phyloP scores from a whole-genome alignment of 2,797 vertebrate species.

The Trachops cirrhosus region DNA sequence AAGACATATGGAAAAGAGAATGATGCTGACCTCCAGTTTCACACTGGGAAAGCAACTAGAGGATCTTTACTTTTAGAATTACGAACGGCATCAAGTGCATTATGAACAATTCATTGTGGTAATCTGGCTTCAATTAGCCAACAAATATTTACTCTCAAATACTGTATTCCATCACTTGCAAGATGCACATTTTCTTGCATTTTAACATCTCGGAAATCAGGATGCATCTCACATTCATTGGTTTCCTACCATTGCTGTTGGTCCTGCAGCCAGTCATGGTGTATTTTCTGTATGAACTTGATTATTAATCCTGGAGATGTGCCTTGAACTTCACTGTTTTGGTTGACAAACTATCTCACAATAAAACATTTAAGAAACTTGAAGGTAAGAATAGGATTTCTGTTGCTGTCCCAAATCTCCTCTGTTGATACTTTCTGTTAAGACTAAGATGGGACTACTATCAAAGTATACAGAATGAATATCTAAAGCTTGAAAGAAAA shows the following conservation, averaged over 20 bases:
- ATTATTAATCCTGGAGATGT: neutral
- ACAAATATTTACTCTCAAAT: neutral
- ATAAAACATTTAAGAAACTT: neutral
- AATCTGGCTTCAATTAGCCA: neutral
- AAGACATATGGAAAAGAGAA: neutral
- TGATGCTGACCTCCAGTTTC: neutral
- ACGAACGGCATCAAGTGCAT: neutral
- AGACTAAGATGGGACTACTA: neutral
- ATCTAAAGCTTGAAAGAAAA: conserved; percentile 31
- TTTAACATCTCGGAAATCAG: neutral
- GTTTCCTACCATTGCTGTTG: neutral
- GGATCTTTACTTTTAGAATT: conserved; percentile 2
- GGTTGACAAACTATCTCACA: neutral
- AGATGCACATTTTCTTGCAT: neutral
- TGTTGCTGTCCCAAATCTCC: neutral
- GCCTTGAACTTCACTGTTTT: neutral
- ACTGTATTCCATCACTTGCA: neutral
- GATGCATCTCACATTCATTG: neutral
- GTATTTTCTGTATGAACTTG: neutral
- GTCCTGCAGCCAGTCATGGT: neutral
- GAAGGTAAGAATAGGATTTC: neutral
- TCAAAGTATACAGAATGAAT: neutral
- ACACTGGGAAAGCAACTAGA: neutral
- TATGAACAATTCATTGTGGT: neutral
- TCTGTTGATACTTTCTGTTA: neutral